Evolutionary conservation across 2,113 vertebrate species (phyloP), one percentile per base, ranked within the genome.

Genomic region (Etia nguti): DNA sequence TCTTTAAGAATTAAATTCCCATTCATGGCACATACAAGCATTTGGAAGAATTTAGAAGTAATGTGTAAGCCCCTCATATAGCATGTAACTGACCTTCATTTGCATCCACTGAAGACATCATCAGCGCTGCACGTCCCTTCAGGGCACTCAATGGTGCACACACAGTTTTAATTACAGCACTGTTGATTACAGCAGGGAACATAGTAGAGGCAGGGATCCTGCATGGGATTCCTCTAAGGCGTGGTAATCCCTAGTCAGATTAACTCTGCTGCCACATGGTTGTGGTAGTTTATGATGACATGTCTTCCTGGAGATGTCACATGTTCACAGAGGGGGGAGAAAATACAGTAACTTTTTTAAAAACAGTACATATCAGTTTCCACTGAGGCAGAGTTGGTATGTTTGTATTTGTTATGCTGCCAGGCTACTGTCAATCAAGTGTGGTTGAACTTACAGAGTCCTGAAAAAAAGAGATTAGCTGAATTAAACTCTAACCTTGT

Each of bases 181-280:
- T 89, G 56, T 77, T 93, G 85, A 90, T 92, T 88, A 90, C 88
- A 86, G 85, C 18, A 81, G 89, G 88, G 87, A 90, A 91, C 59
- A 85, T 81, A 88, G 81, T 81, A 43, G 81, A 89, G 60, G 85
- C 82, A 87, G 88, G 52, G 88, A 92, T 89, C 80, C 90, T 57
- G 36, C 60, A 80, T 29, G 38, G 89, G 88, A 94, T 90, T 94
- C 89, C 86, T 87, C 83, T 92, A 93, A 94, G n/a, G 89, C 88
- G 1, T 16, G 38, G 15, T 94, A 94, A 95, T 93, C 94, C 91
- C 87, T 4, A 38, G 75, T 87, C 85, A 88, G 92, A 92, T 94
- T 95, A 92, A 31, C 77, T 89, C 88, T 81, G 10, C 80, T 16
- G 13, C 82, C 89, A 90, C 90, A 92, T 90, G 88, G 38, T 80